A percentile compares a stretch with the other conserved stretches of the same genome.
Conservation (phyloP, 2,888 invertebrate genomes). For the Lissocephala sabroskyi region DNA sequence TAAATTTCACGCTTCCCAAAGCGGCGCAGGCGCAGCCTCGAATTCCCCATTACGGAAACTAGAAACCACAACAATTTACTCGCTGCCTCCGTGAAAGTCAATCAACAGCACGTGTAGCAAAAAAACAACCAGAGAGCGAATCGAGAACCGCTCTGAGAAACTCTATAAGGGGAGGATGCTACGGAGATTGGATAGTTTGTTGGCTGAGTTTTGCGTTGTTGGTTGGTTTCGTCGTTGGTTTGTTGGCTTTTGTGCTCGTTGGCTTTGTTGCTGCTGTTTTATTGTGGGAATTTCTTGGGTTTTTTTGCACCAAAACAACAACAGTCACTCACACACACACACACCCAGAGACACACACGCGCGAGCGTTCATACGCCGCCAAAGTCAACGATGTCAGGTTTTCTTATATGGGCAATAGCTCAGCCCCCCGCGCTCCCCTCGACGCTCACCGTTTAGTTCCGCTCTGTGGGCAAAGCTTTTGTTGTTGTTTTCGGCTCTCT, state of each 20-base stretch:
- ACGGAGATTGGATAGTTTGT: neutral
- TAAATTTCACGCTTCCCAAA: no score
- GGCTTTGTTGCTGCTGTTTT: conserved; percentile 58
- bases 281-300: conserved; percentile 73
- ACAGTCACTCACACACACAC: conserved; percentile 12
- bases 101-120: conserved; percentile 57
- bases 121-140: conserved; percentile 12
- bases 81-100: conserved; percentile 46
- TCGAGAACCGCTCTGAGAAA: conserved; percentile 13
- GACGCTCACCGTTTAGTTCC: no score
- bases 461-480: conserved; percentile 32
- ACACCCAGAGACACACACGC: neutral
- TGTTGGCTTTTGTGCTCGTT: conserved; percentile 23
- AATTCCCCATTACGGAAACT: no score
- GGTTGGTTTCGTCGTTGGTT: conserved; percentile 35
- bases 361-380: neutral
- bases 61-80: neutral
- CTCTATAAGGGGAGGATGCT: no score
- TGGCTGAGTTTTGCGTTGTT: conserved; percentile 16
- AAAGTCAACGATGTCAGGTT: conserved; percentile 32
- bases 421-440: no score
- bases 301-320: conserved; percentile 61
- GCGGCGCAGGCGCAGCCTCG: no score
- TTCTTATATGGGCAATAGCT: conserved; percentile 45
- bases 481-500: conserved; percentile 8